Base-by-base conservation (phyloP, 2,888 invertebrate species). In the Cantharis nigra region DNA sequence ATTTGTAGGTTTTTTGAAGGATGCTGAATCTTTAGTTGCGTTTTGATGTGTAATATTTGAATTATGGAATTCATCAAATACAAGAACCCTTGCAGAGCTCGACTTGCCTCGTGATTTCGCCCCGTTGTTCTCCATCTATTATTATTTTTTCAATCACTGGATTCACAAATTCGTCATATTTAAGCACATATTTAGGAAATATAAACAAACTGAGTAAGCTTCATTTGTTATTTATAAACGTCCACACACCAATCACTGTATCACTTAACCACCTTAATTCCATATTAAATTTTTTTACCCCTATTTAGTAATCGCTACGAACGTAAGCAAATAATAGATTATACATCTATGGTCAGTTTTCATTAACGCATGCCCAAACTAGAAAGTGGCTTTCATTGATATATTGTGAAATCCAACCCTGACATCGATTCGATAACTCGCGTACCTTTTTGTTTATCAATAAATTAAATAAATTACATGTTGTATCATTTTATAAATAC, bases 61-160 rank as follows among this genome's bases (percentile, higher is more conserved):
- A n/a, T 76, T 78, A 83, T 69, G 65, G 72, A 92, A 91, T 89
- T 95, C 94, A 87, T 95, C 94, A 87, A 95, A 95, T 83, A 94
- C 91, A 84, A 95, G 91, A 82, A 94, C 94, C 87, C 95, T 91
- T 74, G 94, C 95, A 80, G 94, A 94, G 88, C 94, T 87, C 80
- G 87, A 87, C 84, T 87, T 87, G 80, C 83, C 84, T 84, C 87
- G 85, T 83, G 85, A 83, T 85, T 87, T 88, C 81, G 83, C 84
- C 84, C 86, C 86, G 83, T 84, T 85, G 83, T 87, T 86, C 85
- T 87, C 87, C 87, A 87, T 87, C 84, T 85, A 78, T 67, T 72
- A 49, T 49, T 49, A 49, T 49, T 49, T 7, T 49, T 49, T 49
- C 5, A 49, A n/a, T 49, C 49, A 49, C n/a, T 49, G n/a, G n/a